Evolutionary conservation across 2,888 invertebrate genomes (phyloP).

Genomic region (Polyploca ridens): DNA sequence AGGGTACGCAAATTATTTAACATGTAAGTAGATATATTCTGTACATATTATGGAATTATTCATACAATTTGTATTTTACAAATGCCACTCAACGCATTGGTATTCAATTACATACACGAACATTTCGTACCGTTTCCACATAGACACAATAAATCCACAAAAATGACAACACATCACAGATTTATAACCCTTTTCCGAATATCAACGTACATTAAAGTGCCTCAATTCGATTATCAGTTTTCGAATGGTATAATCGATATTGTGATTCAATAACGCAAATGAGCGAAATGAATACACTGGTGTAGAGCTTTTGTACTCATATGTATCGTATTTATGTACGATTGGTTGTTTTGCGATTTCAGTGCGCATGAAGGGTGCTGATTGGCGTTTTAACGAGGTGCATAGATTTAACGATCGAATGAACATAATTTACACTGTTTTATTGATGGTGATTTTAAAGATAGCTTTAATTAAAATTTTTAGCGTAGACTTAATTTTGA

Average conservation of each 20-base stretch:
- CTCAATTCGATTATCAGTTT: slow-evolving; percentile 62
- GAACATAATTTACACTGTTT: slow-evolving; percentile 38
- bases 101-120: slow-evolving; percentile 1
- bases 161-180: slow-evolving; percentile 57
- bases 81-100: neutral
- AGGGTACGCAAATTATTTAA: too few species aligned
- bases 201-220: slow-evolving; percentile 60
- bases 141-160: slow-evolving; percentile 59
- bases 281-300: slow-evolving; percentile 58
- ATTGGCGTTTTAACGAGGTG: slow-evolving; percentile 64
- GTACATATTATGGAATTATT: too few species aligned
- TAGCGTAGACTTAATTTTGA: neutral
- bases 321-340: slow-evolving; percentile 31
- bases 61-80: too few species aligned
- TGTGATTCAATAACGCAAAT: slow-evolving; percentile 67
- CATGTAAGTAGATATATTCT: too few species aligned
- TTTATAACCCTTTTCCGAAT: slow-evolving; percentile 70
- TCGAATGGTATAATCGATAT: slow-evolving; percentile 58
- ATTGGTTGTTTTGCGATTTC: slow-evolving; percentile 28
- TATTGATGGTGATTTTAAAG: slow-evolving; percentile 29
- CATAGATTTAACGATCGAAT: slow-evolving; percentile 58
- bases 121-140: slow-evolving; percentile 20
- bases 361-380: slow-evolving; percentile 50
- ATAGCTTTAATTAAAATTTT: neutral
- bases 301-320: slow-evolving; percentile 41